Conservation (phyloP, 37 sponge, comb jelly and placozoan species). For the Aplysina aerophoba region DNA sequence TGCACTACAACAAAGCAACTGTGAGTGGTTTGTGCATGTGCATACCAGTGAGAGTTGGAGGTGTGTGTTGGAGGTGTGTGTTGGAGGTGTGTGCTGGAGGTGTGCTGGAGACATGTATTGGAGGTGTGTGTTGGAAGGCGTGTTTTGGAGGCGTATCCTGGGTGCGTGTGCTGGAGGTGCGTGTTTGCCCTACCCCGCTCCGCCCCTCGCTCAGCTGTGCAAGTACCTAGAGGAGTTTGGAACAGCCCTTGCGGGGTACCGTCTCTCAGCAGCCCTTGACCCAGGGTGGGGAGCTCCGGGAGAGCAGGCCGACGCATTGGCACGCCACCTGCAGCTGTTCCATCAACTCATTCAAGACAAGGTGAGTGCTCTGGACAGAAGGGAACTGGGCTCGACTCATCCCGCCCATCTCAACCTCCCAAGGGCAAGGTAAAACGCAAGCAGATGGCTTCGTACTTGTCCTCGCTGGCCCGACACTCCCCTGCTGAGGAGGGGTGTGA, state of each 20-base stretch:
- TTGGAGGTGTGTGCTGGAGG: too few relatives aligned
- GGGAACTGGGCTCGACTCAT: too few relatives aligned
- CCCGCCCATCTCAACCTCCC: too few relatives aligned
- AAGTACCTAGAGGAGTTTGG: slow-evolving; percentile 66
- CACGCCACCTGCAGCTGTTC: slow-evolving; percentile 38
- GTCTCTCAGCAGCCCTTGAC: slow-evolving; percentile 52
- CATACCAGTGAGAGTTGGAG: not conserved
- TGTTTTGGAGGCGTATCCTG: not conserved
- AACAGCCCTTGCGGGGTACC: slow-evolving; percentile 42
- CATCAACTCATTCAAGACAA: slow-evolving; percentile 45
- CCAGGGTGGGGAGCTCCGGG: slow-evolving; percentile 63
- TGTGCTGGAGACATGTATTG: too few relatives aligned
- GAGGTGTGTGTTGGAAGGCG: not conserved
- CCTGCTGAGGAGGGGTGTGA: too few relatives aligned
- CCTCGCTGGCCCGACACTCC: too few relatives aligned
- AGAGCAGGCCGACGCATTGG: slow-evolving; percentile 17
- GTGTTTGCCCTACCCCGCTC: too few relatives aligned
- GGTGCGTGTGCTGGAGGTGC: not conserved
- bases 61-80: too few relatives aligned
- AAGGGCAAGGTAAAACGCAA: too few relatives aligned
- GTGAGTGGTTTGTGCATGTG: slow-evolving; percentile 44
- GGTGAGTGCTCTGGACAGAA: slow-evolving; percentile 15
- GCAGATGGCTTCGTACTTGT: too few relatives aligned
- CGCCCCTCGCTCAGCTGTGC: slow-evolving; percentile 42
- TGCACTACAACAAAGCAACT: slow-evolving; percentile 81